Evolutionary conservation across 1,140 invertebrate genomes (phyloP), one percentile per base, ranked within the genome.

Genomic region (Meloidogyne floridensis): DNA sequence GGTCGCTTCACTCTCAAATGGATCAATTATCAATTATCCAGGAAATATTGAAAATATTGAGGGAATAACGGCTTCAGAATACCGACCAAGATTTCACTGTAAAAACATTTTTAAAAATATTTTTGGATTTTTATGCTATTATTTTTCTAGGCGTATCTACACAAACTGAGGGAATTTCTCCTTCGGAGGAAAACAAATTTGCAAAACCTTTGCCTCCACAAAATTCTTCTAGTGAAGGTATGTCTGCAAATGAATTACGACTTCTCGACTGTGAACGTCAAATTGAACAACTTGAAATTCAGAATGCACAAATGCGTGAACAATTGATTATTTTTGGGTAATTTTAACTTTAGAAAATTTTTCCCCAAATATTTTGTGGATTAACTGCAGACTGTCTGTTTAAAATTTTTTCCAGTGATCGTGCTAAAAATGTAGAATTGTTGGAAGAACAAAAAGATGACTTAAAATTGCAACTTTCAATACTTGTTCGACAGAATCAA

Each of bases 361-460:
- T 9, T 15, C 32, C 32, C n/a, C 75, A 51, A 76, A 42, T 47
- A 9, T 56, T 76, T 32, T 32, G 32, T 32, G 32, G 32, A 32
- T 32, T 32, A 32, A 32, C 32, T 76, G 3, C 10, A 6, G 42
- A 76, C 47, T 51, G 3, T 20, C 80, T 32, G 56, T 42, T 81
- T 81, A 47, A 59, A 81, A 32, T 42, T 73, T 82, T 82, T 81
- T 32, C 11, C 20, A 82, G 81, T 9, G 81, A 73, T 43, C 71
- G 73, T 2, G 81, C 81, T 10, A 82, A 71, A 54, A 18, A 83
- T 20, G 71, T 73, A 8, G 72, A 71, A 59, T 65, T 82, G 20
- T 70, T 82, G 56, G 81, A 82, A 70, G 81, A 82, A 59, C 81
- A 82, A 70, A 82, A 82, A 43, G 76, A 47, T 15, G 81, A 82